Conservation (phyloP, 1,140 invertebrate species). For the Apocrypta bakeri region DNA sequence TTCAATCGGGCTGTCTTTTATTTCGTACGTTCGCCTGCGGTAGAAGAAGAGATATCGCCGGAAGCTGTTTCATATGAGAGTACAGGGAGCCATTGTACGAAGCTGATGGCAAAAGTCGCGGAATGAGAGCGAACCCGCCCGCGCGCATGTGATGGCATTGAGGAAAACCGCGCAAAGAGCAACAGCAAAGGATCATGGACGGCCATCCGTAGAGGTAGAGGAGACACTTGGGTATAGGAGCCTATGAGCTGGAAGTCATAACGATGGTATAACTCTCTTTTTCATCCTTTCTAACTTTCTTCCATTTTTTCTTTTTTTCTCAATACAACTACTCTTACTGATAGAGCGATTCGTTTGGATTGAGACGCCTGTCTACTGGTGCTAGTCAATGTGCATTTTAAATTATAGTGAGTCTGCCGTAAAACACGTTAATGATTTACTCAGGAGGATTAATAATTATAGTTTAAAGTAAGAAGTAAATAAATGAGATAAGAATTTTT, state of each 20-base stretch:
- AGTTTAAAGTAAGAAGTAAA: no score
- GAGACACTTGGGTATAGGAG: background rate
- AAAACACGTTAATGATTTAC: no score
- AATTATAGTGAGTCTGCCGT: no score
- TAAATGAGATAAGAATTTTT: no score
- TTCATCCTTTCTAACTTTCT: background rate
- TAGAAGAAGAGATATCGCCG: constrained; percentile 60
- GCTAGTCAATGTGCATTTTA: no score
- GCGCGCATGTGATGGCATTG: background rate
- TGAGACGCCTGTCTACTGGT: no score
- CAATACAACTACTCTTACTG: background rate
- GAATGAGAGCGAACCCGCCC: background rate
- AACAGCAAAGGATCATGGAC: background rate
- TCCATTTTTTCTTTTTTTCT: background rate
- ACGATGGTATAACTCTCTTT: background rate
- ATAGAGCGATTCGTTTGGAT: no score
- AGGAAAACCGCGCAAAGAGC: background rate
- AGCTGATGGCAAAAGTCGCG: constrained; percentile 22
- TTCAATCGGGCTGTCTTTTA: background rate
- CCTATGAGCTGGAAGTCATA: background rate
- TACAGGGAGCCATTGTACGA: constrained; percentile 57
- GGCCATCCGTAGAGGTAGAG: background rate
- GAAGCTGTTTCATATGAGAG: constrained; percentile 58
- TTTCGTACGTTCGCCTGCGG: background rate
- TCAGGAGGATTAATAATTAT: no score